Evolutionary conservation across 2,797 vertebrate genomes (phyloP), one percentile per base, ranked within the genome.

Genomic region (Micromesistius poutassou): DNA sequence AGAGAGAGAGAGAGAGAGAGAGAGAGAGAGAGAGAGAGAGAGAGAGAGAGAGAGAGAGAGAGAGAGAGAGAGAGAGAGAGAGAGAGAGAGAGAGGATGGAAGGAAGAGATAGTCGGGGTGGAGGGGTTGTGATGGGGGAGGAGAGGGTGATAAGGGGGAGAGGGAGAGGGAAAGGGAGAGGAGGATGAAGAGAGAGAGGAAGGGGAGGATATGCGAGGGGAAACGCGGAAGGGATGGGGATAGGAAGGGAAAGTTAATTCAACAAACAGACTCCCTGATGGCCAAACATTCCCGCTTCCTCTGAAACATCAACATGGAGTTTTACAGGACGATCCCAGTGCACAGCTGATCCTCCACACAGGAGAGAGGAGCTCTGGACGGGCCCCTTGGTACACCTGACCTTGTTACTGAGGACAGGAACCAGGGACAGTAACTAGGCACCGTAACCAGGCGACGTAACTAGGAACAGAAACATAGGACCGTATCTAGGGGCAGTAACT

Each of bases 261-360:
- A 73, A 73, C 72, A 93, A 90, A 91, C 86, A 88, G 76, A 83
- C 82, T 83, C 84, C 82, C 78, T 87, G 86, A 89, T 88, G 86
- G 83, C 85, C 84, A 87, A 90, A 90, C 87, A 87, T 76, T 14
- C 80, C 81, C 81, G 88, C 86, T 89, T 92, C 85, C 87, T 90
- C 42, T 82, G 82, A 74, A 87, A 83, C 86, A 83, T 82, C 75
- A 84, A 84, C 76, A 33, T 33, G 31, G 70, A 72, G 5, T n/a
- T 81, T 79, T 73, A 46, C 81, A 28, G n/a, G 62, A 66, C 62
- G 2, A 66, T 6, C 55, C 55, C 55, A 1, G 14, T 7, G n/a
- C 7, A 28, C 62, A 66, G 62, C 62, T 66, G 62, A 66, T 66
- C 62, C 12, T 4, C n/a, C 25, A 66, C 62, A 66, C 1, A 28